Base-by-base conservation (phyloP, 2,888 invertebrate species). In the Idaea aversata region DNA sequence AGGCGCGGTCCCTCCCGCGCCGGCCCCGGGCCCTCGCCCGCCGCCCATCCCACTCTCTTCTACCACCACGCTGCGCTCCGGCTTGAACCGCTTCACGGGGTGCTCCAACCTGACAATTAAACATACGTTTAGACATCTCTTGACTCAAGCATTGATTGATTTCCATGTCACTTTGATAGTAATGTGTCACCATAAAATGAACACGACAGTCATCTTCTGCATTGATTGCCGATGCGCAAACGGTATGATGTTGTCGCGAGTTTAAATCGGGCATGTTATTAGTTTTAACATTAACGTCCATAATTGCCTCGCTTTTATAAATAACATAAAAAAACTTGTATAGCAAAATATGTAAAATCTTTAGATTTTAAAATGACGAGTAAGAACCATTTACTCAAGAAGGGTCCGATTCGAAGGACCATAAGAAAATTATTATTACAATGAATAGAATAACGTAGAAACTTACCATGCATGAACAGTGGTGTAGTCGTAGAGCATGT, bases 401-500 rank as follows among this genome's bases (percentile, higher is more conserved):
- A 6, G 36, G 4, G 36, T 4, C 4, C 36, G 6, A 36, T 5
- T 36, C 6, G 6, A 36, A 4, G 36, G 36, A 6, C 36, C 36
- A 36, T n/a, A n/a, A n/a, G 25, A 25, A 25, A 25, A 25, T 25
- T 25, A 25, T 3, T 25, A 25, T 2, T 25, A 36, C 10, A 3
- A 36, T 36, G 36, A 7, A 5, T 7, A 36, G 4, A 36, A 36
- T 5, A 36, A 5, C 10, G 10, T 7, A 36, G 36, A 36, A 36
- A 92, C 95, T 94, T 83, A 97, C 98, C 98, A 98, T 60, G 96
- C 96, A 83, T 97, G 95, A 75, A 97, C 94, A 77, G 96, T 95
- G 75, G 97, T 94, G 91, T 98, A 98, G 90, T 98, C 98, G 88
- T 98, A 98, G 25, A 99, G 94, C 91, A 96, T 94, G 76, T 97